Evolutionary conservation across 2,888 invertebrate species (phyloP), one percentile per base, ranked within the genome.

Genomic region (Morinoia aosen): DNA sequence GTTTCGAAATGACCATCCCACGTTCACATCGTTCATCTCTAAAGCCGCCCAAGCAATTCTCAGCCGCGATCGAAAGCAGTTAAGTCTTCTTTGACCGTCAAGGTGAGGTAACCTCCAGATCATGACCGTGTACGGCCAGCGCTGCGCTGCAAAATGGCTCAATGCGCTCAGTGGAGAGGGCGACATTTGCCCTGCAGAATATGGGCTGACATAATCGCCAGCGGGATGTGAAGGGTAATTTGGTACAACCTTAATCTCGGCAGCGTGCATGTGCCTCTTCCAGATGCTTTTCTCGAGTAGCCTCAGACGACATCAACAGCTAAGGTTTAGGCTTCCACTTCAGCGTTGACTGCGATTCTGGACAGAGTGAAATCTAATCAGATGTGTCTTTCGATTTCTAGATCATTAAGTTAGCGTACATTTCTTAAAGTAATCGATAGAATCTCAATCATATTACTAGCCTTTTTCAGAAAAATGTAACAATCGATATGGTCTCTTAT

Each of bases 61-160:
- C 11, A 39, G 40, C 12, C 90, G 48, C 90, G 90, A 40, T 40
- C 90, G 11, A 14, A 10, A 48, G 48, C 39, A 90, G 90, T 48
- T 90, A 48, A 90, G 48, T 76, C 76, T 25, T 90, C 90, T 48
- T 48, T 90, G 90, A 39, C 40, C 90, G 90, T 48, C 40, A 48
- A 48, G 90, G 40, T 90, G 90, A 90, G 90, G 90, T 90, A 90
- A 90, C 40, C 90, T 12, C 48, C 48, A 48, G 48, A 90, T 90
- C 90, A 48, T 90, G 90, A 40, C 90, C 90, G 90, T 90, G 90
- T 90, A 90, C 48, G 90, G 90, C 90, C n/a, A 48, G 39, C 14
- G 40, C 90, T 90, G 48, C 2, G 12, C 40, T 10, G 90, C 40
- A 90, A 90, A 90, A 90, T 90, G 40, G 48, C 90, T 90, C 90